Evolutionary conservation across 2,888 invertebrate species (phyloP).

Genomic region (Agrenia bidenticulata): DNA sequence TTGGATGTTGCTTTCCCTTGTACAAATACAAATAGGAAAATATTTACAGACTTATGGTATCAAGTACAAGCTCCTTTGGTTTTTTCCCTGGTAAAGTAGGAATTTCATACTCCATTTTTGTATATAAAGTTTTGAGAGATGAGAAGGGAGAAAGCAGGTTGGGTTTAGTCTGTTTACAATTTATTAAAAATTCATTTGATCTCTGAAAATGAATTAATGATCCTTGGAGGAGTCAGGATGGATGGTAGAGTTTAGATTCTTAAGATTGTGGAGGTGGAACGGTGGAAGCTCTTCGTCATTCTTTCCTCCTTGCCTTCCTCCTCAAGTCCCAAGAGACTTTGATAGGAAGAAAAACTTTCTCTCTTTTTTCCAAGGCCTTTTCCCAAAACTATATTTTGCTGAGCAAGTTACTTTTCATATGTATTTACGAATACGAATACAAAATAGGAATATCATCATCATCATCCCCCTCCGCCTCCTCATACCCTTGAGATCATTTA

Average conservation of each 20-base stretch:
- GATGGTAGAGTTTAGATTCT: too few relatives aligned
- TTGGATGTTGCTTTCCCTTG: too few relatives aligned
- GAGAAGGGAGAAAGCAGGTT: too few relatives aligned
- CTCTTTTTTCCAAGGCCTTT: not conserved
- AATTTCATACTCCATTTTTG: too few relatives aligned
- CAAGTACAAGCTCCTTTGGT: too few relatives aligned
- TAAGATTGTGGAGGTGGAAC: too few relatives aligned
- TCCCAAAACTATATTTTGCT: constrained; percentile 7
- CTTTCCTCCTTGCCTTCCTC: too few relatives aligned
- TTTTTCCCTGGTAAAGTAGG: too few relatives aligned
- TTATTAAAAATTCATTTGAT: constrained; percentile 13
- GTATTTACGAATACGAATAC: not conserved
- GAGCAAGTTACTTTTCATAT: not conserved
- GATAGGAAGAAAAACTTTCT: constrained; percentile 7
- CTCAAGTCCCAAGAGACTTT: constrained; percentile 7
- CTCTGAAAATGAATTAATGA: constrained; percentile 13
- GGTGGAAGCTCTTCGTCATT: too few relatives aligned
- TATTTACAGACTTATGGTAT: too few relatives aligned
- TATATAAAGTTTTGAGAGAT: too few relatives aligned
- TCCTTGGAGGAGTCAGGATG: not conserved
- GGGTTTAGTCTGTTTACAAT: constrained; percentile 1
- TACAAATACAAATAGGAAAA: too few relatives aligned
- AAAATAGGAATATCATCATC: not conserved
- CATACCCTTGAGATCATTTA: constrained; percentile 21
- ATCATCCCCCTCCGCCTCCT: constrained; percentile 2